Conservation (phyloP, 2,888 invertebrate genomes). For the Chalcis sispes region DNA sequence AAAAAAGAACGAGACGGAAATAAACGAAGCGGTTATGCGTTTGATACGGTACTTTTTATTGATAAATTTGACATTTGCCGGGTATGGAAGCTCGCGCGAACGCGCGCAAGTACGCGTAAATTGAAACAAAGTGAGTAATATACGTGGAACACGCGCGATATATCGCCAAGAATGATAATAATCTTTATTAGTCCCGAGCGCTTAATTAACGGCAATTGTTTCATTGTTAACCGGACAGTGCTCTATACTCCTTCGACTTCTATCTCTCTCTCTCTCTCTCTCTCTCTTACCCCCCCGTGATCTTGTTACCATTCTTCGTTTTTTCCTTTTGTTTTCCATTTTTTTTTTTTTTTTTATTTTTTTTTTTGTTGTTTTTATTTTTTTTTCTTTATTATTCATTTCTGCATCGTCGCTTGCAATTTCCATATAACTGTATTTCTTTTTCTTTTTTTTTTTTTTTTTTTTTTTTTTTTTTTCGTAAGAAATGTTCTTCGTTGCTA, state of each 20-base stretch:
- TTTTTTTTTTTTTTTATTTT: not conserved
- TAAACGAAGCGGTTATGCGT: not conserved
- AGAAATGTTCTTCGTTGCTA: too few relatives aligned
- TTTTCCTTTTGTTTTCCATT: not conserved
- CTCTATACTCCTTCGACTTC: constrained; percentile 36
- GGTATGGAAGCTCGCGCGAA: not conserved
- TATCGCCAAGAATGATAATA: constrained; percentile 38
- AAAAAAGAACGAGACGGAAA: too few relatives aligned
- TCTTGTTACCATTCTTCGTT: not conserved
- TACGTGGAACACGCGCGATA: constrained; percentile 13
- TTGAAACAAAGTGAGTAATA: constrained; percentile 39
- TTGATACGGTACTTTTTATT: constrained; percentile 21
- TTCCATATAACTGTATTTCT: too few relatives aligned
- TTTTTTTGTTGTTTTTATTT: not conserved
- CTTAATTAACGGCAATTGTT: constrained; percentile 52
- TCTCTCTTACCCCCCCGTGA: too few relatives aligned
- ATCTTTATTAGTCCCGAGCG: constrained; percentile 44
- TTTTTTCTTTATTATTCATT: not conserved
- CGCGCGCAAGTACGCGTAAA: constrained; percentile 29
- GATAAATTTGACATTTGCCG: constrained; percentile 44
- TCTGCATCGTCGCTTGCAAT: not conserved
- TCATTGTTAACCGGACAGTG: constrained; percentile 52
- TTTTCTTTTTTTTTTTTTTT: too few relatives aligned
- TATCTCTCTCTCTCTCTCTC: too few relatives aligned
- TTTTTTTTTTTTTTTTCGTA: too few relatives aligned